Evolutionary conservation across 2,797 vertebrate species (phyloP).

Genomic region (Rhinella marina): DNA sequence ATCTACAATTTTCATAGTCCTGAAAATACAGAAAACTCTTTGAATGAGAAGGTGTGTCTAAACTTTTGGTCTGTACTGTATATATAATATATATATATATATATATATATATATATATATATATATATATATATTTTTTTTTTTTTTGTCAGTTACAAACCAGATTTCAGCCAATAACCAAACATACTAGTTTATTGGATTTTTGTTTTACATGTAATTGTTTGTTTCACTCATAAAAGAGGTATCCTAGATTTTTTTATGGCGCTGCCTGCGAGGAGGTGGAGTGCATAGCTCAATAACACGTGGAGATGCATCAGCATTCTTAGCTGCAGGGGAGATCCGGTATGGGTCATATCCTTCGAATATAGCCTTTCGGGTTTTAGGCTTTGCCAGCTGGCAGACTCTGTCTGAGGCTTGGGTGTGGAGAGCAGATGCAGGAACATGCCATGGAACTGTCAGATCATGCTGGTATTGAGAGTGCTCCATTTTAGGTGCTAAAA

Average conservation of each 20-base stretch:
- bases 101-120: too few relatives aligned
- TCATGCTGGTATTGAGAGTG: constrained; percentile 65
- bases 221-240: not conserved
- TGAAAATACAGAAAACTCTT: too few relatives aligned
- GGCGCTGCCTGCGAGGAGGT: constrained; percentile 18
- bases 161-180: not conserved
- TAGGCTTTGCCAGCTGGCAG: constrained; percentile 67
- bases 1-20: too few relatives aligned
- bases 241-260: constrained; percentile 22
- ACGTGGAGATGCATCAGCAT: constrained; percentile 62
- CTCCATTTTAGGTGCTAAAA: constrained; percentile 66
- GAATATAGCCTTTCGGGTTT: constrained; percentile 54
- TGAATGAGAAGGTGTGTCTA: too few relatives aligned
- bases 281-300: constrained; percentile 66
- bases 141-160: not conserved
- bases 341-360: constrained; percentile 66
- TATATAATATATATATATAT: too few relatives aligned
- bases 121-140: too few relatives aligned
- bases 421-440: constrained; percentile 62
- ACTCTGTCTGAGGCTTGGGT: constrained; percentile 64
- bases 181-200: not conserved
- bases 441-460: constrained; percentile 59
- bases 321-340: constrained; percentile 64
- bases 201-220: not conserved
- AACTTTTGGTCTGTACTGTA: too few relatives aligned